Conservation (phyloP, 2,113 vertebrate species). For the Zosterops borbonicus region DNA sequence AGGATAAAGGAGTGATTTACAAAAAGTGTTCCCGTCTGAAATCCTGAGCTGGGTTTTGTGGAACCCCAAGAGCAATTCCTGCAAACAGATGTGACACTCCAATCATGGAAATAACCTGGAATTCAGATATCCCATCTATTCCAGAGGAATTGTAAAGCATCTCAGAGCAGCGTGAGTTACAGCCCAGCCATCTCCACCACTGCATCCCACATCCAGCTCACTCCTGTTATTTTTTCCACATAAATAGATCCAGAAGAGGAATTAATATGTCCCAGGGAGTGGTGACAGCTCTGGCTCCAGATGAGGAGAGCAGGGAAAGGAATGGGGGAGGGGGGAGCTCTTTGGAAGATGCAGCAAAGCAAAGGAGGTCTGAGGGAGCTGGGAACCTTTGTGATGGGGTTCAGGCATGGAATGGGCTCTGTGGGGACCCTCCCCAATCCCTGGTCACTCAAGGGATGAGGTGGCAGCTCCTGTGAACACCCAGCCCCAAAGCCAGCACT, state of each 20-base stretch:
- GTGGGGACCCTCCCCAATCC: background rate
- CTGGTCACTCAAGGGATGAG: background rate
- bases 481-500: rapidly evolving
- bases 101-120: background rate
- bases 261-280: background rate
- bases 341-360: background rate
- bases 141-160: background rate
- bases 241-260: background rate
- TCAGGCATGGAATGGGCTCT: background rate
- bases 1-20: background rate
- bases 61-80: background rate
- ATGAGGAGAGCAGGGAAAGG: background rate
- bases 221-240: background rate
- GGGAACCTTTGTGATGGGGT: background rate
- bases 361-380: background rate
- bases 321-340: rapidly evolving
- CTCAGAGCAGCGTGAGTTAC: background rate
- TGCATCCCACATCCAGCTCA: background rate
- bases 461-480: background rate
- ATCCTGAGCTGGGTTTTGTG: background rate
- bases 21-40: background rate
- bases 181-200: background rate
- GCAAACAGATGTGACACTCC: background rate
- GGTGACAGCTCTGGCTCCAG: background rate
- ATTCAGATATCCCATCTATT: background rate